Percentiles rank a stretch among this genome's conserved stretches.
These are phyloP conservation scores for Bombycilla garrulus DNA, from an alignment of 2,113 vertebrate species.

Conservation along the genomic window DNA sequence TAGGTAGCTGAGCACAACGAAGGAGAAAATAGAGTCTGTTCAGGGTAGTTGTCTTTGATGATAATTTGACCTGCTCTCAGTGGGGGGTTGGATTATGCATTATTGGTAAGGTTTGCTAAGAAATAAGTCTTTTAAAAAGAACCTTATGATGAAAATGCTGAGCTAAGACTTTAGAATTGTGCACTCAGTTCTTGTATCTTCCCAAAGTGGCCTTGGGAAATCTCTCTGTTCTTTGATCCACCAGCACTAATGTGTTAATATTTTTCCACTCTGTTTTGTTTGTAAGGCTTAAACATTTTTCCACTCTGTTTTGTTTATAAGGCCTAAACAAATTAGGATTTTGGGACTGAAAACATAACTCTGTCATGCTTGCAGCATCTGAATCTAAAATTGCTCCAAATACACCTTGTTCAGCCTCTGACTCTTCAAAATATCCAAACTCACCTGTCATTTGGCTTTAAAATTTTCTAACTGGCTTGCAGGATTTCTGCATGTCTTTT, in stretches of 20 bases:
- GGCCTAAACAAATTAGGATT: constrained; percentile 45
- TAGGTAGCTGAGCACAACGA: not conserved
- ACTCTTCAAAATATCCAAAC: not conserved
- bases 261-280: constrained; percentile 42
- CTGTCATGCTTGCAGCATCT: not conserved
- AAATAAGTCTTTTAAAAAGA: not conserved
- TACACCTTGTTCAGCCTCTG: not conserved
- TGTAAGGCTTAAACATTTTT: constrained; percentile 42
- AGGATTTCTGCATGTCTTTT: not conserved
- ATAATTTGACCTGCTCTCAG: not conserved
- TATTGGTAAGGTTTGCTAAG: not conserved
- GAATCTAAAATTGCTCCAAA: constrained; percentile 10
- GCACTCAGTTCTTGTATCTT: not conserved
- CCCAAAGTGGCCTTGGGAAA: not conserved
- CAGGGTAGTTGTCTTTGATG: not conserved
- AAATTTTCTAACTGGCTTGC: not conserved
- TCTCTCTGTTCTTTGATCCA: not conserved
- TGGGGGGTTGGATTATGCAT: not conserved
- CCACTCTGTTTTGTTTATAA: constrained; percentile 21
- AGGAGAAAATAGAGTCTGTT: not conserved
- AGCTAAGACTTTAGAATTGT: not conserved
- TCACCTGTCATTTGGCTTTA: not conserved
- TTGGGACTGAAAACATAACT: not conserved
- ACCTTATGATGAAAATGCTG: not conserved
- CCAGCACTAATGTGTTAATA: constrained; percentile 31